These are phyloP conservation scores for Tiliacea aurago DNA, from an alignment of 2,888 invertebrate species.

Conservation along the genomic window DNA sequence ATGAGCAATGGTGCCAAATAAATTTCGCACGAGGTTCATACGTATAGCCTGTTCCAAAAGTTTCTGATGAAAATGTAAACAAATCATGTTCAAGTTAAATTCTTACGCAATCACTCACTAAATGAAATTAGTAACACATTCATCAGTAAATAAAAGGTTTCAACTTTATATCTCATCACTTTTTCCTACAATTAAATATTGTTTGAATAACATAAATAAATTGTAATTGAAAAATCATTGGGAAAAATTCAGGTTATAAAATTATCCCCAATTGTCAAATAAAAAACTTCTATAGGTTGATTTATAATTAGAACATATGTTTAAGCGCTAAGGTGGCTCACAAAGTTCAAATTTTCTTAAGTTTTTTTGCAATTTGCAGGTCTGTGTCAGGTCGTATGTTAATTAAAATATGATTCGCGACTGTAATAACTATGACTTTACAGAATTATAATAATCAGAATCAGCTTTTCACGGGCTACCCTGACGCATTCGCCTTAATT, in stretches of 20 bases:
- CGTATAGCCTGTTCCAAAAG: constrained; percentile 3
- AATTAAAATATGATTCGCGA: too few relatives aligned
- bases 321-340: too few relatives aligned
- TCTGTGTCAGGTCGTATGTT: too few relatives aligned
- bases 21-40: constrained; percentile 73
- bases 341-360: too few relatives aligned
- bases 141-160: not conserved
- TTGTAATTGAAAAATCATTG: not conserved
- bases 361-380: too few relatives aligned
- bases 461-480: too few relatives aligned
- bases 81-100: not conserved
- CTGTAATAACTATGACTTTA: too few relatives aligned
- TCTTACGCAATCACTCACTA: not conserved
- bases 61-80: not conserved
- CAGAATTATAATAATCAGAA: too few relatives aligned
- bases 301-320: not conserved
- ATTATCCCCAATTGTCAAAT: too few relatives aligned
- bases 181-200: not conserved
- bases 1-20: constrained; percentile 82
- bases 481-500: too few relatives aligned
- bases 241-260: too few relatives aligned
- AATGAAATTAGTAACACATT: not conserved
- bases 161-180: not conserved
- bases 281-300: not conserved
- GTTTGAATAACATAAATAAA: not conserved